These are phyloP conservation scores for Philypnodon macrostomus DNA, from an alignment of 2,797 vertebrate species.

Conservation along the genomic window DNA sequence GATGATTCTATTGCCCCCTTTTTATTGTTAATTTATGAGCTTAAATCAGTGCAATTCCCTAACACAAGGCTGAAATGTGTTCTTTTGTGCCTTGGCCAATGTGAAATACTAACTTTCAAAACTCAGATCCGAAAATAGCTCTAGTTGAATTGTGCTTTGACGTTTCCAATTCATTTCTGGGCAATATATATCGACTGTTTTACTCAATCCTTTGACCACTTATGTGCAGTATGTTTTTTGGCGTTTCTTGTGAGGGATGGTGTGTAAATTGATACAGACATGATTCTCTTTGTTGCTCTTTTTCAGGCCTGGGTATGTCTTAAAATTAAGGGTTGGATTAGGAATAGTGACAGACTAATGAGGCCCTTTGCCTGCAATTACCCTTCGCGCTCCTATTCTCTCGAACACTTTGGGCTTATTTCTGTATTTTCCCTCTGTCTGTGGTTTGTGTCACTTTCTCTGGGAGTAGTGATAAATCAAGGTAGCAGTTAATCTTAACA, in stretches of 20 bases:
- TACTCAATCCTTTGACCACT: slow-evolving; percentile 4
- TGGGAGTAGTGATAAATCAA: slow-evolving; percentile 46
- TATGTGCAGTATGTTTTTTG: slow-evolving; percentile 5
- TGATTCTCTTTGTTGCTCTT: slow-evolving; percentile 35
- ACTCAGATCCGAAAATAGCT: slow-evolving; percentile 13
- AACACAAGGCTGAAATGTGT: too few species aligned
- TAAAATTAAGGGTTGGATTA: slow-evolving; percentile 66
- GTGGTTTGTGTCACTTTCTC: slow-evolving; percentile 31
- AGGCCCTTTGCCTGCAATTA: slow-evolving; percentile 74
- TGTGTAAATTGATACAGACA: slow-evolving; percentile 66
- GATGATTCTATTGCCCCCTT: too few species aligned
- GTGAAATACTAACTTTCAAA: too few species aligned
- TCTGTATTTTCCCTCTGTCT: slow-evolving; percentile 13
- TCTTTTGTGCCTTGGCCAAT: too few species aligned
- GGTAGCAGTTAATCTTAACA: slow-evolving; percentile 51
- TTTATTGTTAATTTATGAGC: too few species aligned
- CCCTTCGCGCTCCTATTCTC: slow-evolving; percentile 42
- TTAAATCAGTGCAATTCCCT: too few species aligned
- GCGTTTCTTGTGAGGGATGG: slow-evolving; percentile 11
- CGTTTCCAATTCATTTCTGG: slow-evolving; percentile 24
- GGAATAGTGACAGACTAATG: slow-evolving; percentile 70
- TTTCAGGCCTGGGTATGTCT: slow-evolving; percentile 33
- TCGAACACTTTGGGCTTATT: slow-evolving; percentile 22
- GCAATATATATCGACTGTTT: slow-evolving; percentile 13
- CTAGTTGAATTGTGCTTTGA: too few species aligned